Evolutionary conservation across 2,797 vertebrate species (phyloP).

Genomic region (Lateolabrax maculatus): DNA sequence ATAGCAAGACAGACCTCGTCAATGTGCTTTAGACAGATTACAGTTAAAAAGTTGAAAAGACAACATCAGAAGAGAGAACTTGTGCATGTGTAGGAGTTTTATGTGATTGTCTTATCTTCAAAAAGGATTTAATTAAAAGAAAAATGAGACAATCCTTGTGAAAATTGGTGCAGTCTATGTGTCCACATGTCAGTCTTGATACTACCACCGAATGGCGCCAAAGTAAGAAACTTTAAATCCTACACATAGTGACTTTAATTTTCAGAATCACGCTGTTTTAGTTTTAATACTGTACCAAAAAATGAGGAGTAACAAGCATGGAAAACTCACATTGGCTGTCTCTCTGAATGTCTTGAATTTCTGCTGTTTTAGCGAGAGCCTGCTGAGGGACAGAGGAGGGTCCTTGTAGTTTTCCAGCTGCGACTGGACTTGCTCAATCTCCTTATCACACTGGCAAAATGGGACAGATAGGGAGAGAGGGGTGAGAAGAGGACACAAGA

Average conservation of each 20-base stretch:
- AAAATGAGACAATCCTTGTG: not conserved
- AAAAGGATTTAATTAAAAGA: not conserved
- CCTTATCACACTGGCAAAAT: conserved; percentile 81
- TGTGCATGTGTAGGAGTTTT: not conserved
- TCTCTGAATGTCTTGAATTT: conserved; percentile 88
- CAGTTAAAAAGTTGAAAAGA: not conserved
- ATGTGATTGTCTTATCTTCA: not conserved
- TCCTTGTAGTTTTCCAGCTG: conserved; percentile 85
- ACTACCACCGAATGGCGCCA: not conserved
- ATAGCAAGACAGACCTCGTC: not conserved
- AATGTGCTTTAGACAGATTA: not conserved
- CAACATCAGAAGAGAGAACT: too few species aligned
- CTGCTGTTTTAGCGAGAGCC: conserved; percentile 88
- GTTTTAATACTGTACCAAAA: too few species aligned
- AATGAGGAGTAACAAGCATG: not conserved
- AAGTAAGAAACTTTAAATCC: not conserved
- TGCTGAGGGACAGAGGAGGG: conserved; percentile 86
- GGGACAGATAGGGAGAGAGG: not conserved
- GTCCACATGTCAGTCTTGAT: not conserved
- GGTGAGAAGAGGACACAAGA: conserved; percentile 16
- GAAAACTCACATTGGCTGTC: conserved; percentile 78
- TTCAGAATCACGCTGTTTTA: not conserved
- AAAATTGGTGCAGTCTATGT: not conserved
- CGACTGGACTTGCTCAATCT: conserved; percentile 84
- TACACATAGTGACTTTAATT: not conserved